phyloP scores from a whole-genome alignment of 64 coral and sea anemone species.

The Stichodactyla helianthus region DNA sequence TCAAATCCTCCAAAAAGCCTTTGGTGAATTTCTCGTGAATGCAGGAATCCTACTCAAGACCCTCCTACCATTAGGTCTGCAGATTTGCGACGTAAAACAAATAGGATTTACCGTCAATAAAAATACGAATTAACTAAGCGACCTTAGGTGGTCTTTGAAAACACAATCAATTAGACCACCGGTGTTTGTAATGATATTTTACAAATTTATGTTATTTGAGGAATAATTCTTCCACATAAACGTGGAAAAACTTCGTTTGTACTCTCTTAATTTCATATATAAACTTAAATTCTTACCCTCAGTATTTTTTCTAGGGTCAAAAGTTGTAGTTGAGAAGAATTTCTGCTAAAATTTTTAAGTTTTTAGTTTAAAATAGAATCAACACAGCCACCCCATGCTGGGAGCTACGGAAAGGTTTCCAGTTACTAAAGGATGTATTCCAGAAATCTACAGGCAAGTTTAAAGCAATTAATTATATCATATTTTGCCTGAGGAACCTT shows the following conservation, averaged over 20 bases:
- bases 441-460: neutral
- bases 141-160: neutral
- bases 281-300: too few relatives aligned
- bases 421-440: neutral
- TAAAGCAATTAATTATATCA: neutral
- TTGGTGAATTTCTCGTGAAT: neutral
- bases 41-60: neutral
- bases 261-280: neutral
- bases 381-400: neutral
- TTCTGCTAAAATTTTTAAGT: neutral
- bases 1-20: neutral
- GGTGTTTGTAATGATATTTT: neutral
- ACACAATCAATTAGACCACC: neutral
- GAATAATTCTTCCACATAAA: neutral
- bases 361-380: neutral
- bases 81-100: neutral
- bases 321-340: neutral
- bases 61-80: neutral
- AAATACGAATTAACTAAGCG: neutral
- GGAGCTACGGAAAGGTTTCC: neutral
- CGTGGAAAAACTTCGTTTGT: neutral
- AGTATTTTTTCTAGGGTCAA: neutral
- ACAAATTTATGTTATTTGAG: neutral
- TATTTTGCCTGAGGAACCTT: neutral
- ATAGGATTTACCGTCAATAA: neutral